These are phyloP conservation scores for Amazonetta brasiliensis DNA, from an alignment of 2,797 vertebrate species.

Conservation along the genomic window DNA sequence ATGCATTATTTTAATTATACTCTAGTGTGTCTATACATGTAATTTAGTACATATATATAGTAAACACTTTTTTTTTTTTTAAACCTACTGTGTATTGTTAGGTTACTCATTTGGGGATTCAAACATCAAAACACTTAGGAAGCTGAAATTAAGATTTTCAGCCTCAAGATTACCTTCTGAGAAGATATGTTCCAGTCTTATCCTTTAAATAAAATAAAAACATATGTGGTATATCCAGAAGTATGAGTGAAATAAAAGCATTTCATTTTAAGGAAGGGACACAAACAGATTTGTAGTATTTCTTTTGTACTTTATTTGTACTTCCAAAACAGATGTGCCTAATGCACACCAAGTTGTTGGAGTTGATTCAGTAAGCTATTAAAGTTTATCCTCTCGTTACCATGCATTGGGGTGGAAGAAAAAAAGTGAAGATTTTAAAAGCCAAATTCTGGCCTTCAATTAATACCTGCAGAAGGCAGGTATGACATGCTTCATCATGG, in stretches of 20 bases:
- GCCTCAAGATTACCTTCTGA: background rate
- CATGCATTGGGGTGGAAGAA: background rate
- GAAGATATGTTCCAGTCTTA: background rate
- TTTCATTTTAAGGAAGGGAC: background rate
- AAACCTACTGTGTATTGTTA: background rate
- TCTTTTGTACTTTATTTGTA: background rate
- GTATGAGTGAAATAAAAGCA: background rate
- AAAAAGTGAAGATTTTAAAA: background rate
- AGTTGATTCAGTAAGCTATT: background rate
- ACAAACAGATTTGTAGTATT: background rate
- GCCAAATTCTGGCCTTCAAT: background rate
- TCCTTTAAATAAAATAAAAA: background rate
- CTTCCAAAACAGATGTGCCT: background rate
- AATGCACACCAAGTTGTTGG: background rate
- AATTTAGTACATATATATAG: background rate
- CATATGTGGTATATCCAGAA: background rate
- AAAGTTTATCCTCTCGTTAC: background rate
- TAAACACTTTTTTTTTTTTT: background rate
- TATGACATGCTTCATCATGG: background rate
- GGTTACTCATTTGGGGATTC: background rate
- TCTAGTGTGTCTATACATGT: background rate
- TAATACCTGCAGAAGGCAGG: background rate
- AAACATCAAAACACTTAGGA: background rate
- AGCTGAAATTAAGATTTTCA: background rate
- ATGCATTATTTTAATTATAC: background rate